phyloP scores from a whole-genome alignment of 1,140 invertebrate genomes.

The roundworm (Caenorhabditis elegans) region WBcel235 BX284606.5:1454501-1455000 shows the following conservation, averaged over 20 bases:
- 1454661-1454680: too few species aligned
- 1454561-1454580: neutral
- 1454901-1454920: too few species aligned
- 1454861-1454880: too few species aligned
- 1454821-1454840: too few species aligned
- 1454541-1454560: neutral
- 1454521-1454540: conserved; percentile 6
- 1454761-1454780: neutral
- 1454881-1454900: too few species aligned
- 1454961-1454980: too few species aligned
- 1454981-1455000: too few species aligned
- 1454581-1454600: neutral
- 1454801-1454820: neutral
- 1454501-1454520: neutral
- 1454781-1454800: neutral
- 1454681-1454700: neutral
- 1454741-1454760: neutral
- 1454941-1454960: too few species aligned
- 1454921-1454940: too few species aligned
- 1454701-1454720: conserved; percentile 5
- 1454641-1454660: too few species aligned
- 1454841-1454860: too few species aligned
- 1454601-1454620: neutral
- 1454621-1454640: too few species aligned
- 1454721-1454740: neutral